Evolutionary conservation across 1,140 invertebrate species (phyloP).

Genomic region (Drosophila teissieri): DNA sequence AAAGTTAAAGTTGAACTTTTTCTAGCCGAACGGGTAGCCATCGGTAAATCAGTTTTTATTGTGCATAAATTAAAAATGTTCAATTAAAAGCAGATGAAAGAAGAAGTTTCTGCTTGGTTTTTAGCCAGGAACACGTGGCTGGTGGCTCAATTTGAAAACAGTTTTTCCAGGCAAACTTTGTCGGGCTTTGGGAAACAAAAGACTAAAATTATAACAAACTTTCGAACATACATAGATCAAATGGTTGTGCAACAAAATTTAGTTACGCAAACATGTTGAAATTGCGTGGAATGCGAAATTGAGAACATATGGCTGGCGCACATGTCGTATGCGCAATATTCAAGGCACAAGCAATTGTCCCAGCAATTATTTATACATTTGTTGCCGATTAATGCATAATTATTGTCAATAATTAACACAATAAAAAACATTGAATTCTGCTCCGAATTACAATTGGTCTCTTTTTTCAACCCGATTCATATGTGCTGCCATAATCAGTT

Average conservation of each 20-base stretch:
- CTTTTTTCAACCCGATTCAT: conserved; percentile 15
- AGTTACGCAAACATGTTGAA: conserved; percentile 27
- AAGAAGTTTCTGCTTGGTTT: conserved; percentile 5
- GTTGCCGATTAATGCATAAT: conserved; percentile 53
- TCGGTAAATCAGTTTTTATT: conserved; percentile 78
- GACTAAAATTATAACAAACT: conserved; percentile 4
- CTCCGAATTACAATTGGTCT: conserved; percentile 33
- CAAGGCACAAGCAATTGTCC: conserved; percentile 17
- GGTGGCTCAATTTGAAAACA: conserved; percentile 11
- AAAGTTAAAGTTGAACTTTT: conserved; percentile 70
- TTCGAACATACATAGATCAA: conserved; percentile 8
- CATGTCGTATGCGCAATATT: conserved; percentile 18
- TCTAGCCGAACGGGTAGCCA: conserved; percentile 38
- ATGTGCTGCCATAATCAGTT: conserved; percentile 39
- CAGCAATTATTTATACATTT: conserved; percentile 50
- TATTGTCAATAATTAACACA: conserved; percentile 56
- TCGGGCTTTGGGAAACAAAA: not conserved
- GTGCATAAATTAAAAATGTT: conserved; percentile 80
- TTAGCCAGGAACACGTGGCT: not conserved
- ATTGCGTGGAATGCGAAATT: conserved; percentile 14
- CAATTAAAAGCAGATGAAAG: conserved; percentile 63
- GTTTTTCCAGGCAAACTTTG: conserved; percentile 2
- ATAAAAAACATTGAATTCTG: conserved; percentile 45
- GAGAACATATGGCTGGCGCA: conserved; percentile 17
- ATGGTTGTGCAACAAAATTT: conserved; percentile 12